Evolutionary conservation across 2,113 vertebrate species (phyloP).

Genomic region (Pogonocichla stellata): DNA sequence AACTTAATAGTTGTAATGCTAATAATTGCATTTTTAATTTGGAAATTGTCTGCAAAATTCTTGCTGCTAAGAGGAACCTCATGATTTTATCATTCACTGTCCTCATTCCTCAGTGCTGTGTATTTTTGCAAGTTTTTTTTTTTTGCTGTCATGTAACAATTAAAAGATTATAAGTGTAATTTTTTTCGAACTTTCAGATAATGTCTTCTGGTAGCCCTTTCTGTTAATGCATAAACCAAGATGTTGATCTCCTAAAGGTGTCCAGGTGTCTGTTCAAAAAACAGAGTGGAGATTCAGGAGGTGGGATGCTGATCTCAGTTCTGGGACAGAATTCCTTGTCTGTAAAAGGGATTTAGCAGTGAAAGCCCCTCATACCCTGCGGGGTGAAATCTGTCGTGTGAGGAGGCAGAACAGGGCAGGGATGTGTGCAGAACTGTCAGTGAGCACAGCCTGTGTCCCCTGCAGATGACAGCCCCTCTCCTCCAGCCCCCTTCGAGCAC

Average conservation of each 20-base stretch:
- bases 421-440: background rate
- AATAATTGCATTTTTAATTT: background rate
- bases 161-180: background rate
- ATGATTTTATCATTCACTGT: background rate
- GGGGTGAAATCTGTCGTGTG: rapidly evolving
- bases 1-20: background rate
- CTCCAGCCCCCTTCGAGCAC: constrained; percentile 84
- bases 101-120: background rate
- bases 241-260: background rate
- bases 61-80: background rate
- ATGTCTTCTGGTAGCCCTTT: background rate
- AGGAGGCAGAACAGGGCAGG: background rate
- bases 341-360: background rate
- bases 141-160: background rate
- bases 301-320: background rate
- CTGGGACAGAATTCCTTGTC: background rate
- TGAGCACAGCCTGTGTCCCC: background rate
- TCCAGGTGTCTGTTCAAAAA: background rate
- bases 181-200: background rate
- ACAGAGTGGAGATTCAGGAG: background rate
- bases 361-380: background rate
- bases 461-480: constrained; percentile 85
- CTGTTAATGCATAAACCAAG: background rate
- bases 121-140: background rate
- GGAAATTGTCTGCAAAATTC: background rate